Conservation (phyloP, 2,113 vertebrate genomes). For the Regulus satrapa region DNA sequence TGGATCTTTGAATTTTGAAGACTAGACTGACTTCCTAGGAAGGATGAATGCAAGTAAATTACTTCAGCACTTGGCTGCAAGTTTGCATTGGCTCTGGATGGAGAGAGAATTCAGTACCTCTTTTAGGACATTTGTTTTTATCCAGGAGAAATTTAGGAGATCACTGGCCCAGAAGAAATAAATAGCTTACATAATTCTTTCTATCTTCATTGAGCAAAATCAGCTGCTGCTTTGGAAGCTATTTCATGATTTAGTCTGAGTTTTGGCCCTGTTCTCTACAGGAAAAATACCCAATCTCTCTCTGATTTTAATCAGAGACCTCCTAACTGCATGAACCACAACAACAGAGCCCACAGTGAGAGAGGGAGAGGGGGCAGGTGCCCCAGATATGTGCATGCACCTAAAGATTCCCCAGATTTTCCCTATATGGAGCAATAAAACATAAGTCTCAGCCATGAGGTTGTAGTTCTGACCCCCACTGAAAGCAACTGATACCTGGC, state of each 20-base stretch:
- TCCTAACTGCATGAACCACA: background rate
- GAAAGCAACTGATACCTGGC: background rate
- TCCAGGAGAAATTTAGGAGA: background rate
- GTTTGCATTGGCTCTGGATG: background rate
- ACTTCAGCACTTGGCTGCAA: background rate
- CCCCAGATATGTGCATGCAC: background rate
- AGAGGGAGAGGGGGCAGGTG: background rate
- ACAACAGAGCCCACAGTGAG: background rate
- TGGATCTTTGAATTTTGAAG: background rate
- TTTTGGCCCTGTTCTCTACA: background rate
- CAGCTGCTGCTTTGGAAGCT: background rate
- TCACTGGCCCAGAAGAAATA: constrained; percentile 24
- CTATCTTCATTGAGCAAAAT: background rate
- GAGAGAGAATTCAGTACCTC: background rate
- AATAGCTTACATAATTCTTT: constrained; percentile 9
- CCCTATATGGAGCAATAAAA: background rate
- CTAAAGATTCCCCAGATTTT: background rate
- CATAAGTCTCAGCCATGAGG: background rate
- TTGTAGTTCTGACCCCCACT: background rate
- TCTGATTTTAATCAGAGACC: background rate
- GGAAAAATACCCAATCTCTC: background rate
- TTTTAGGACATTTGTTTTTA: background rate
- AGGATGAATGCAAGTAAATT: background rate
- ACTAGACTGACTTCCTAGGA: background rate
- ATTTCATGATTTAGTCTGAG: background rate